Evolutionary conservation across 2,797 vertebrate species (phyloP), one percentile per base, ranked within the genome.

Genomic region (Notamacropus eugenii): DNA sequence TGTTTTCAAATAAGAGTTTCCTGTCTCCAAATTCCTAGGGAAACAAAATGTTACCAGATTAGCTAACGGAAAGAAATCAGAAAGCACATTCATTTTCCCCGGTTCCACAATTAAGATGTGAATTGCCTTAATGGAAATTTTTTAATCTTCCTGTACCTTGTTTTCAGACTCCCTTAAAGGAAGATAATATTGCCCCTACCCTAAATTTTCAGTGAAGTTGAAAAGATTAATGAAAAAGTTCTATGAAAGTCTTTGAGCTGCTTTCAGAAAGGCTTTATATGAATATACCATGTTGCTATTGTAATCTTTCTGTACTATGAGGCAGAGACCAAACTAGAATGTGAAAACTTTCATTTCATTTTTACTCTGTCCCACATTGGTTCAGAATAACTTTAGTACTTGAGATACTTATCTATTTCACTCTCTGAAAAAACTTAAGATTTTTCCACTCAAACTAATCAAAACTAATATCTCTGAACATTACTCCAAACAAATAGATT

Each of bases 1-100:
- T 95, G 87, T 96, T 92, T 90, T 91, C 56, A 90, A 82, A 93
- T 96, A 90, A 40, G 54, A 97, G 29, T 82, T 3, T 82, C 55
- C 58, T 54, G 52, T 52, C 87, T 82, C 34, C 59, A 14, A n/a
- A 34, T n/a, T 34, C 59, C 31, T 12, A n/a, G 34, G 55, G 22
- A 91, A 92, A 55, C 82, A 90, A 22, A 54, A 92, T 56, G 24
- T 90, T 95, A 87, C 94, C 19, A 93, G 91, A 91, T 52, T 91
- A 55, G 28, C 29, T 92, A 31, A 40, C 58, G 93, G 56, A 54
- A 91, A 96, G 92, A 94, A 96, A 52, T 95, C 93, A 93, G n/a
- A 90, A 54, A 55, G 13, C 16, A 95, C n/a, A 58, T 31, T 54
- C 93, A 31, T 96, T 3, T n/a, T 13, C 93, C 91, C 92, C 27